Conservation (phyloP, 2,888 invertebrate species). For the Megaustenia siamemsis region DNA sequence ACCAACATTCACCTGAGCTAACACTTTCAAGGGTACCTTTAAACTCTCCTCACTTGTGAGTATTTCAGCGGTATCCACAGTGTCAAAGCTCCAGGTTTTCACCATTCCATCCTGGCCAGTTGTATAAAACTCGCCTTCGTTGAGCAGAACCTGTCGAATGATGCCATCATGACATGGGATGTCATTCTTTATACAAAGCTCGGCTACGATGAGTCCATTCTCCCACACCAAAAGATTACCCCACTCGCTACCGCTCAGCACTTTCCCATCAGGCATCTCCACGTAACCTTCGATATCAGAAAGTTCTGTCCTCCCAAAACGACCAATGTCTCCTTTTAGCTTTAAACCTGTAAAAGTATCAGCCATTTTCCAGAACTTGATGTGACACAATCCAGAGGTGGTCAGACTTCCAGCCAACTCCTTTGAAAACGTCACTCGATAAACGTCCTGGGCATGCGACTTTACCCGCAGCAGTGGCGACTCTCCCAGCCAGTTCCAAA, state of each 20-base stretch:
- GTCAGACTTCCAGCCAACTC: conserved; percentile 49
- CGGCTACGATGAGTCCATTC: conserved; percentile 53
- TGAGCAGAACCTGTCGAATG: conserved; percentile 46
- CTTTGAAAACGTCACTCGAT: conserved; percentile 47
- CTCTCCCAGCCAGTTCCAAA: conserved; percentile 56
- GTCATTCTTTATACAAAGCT: conserved; percentile 35
- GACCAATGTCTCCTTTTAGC: conserved; percentile 53
- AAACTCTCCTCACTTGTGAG: conserved; percentile 46
- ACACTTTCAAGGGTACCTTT: conserved; percentile 40
- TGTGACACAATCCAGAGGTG: conserved; percentile 53
- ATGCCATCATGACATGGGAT: conserved; percentile 53
- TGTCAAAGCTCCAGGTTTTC: conserved; percentile 50
- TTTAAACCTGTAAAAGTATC: conserved; percentile 57
- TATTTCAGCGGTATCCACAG: conserved; percentile 49
- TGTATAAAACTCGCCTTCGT: conserved; percentile 55
- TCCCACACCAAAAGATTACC: conserved; percentile 58
- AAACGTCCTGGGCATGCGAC: conserved; percentile 53
- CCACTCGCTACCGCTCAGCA: conserved; percentile 56
- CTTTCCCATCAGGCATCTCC: conserved; percentile 55
- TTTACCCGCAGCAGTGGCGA: conserved; percentile 52
- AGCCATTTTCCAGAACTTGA: conserved; percentile 59
- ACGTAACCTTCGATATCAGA: conserved; percentile 54
- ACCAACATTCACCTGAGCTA: conserved; percentile 27
- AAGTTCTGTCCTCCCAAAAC: conserved; percentile 49
- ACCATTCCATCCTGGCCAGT: conserved; percentile 55